Evolutionary conservation across 2,797 vertebrate species (phyloP).

Genomic region (Tragelaphus eurycerus): DNA sequence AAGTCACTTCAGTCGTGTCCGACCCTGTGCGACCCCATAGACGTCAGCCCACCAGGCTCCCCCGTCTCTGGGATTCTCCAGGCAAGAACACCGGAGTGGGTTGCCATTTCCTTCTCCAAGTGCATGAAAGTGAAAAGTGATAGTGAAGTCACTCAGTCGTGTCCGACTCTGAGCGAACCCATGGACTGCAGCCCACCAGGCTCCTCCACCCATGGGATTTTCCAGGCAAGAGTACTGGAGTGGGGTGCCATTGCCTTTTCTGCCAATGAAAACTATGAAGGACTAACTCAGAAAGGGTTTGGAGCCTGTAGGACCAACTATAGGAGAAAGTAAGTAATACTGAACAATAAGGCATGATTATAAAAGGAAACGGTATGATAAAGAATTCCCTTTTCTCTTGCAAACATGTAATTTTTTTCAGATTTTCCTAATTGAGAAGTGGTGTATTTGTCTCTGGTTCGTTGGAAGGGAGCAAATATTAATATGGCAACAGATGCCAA

Average conservation of each 20-base stretch:
- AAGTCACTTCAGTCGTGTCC: accelerated
- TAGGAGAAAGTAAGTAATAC: neutral
- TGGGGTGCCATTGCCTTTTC: neutral
- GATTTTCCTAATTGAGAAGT: conserved; percentile 45
- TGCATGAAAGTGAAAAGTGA: neutral
- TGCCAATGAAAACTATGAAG: neutral
- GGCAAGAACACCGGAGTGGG: neutral
- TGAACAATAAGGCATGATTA: neutral
- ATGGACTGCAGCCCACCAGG: neutral
- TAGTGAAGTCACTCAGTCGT: neutral
- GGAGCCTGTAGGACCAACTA: neutral
- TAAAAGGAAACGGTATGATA: neutral
- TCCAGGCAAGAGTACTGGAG: neutral
- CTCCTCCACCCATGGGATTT: neutral
- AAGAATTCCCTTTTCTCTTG: neutral
- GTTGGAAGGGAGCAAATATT: conserved; percentile 53
- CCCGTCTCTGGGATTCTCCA: neutral
- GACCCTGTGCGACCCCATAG: neutral
- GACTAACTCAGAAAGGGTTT: neutral
- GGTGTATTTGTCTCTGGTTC: conserved; percentile 3
- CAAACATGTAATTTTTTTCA: neutral
- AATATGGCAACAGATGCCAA: conserved; percentile 62
- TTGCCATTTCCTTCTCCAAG: neutral
- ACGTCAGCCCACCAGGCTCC: neutral
- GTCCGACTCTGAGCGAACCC: accelerated